Evolutionary conservation across 2,113 vertebrate genomes (phyloP), one percentile per base, ranked within the genome.

Genomic region (Mystacornis crossleyi): DNA sequence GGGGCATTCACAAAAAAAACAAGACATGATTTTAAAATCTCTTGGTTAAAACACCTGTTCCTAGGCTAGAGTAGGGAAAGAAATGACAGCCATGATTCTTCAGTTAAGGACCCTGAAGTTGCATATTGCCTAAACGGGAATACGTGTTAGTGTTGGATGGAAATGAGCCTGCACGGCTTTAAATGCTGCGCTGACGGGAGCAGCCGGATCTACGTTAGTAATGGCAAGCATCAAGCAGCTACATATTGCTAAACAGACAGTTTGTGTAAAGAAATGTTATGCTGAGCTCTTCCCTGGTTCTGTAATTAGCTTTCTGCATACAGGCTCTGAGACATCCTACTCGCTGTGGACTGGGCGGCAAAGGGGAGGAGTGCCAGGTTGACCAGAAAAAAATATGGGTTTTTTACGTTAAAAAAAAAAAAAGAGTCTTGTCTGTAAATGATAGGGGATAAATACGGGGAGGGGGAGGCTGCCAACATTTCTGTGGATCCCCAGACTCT

Each of bases 261-360:
- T 86, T 92, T 51, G 93, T 95, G 91, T 64, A 38, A 70, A 89
- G 81, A 95, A 94, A 94, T 91, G 71, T 87, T 92, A 90, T 9
- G 80, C 85, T 82, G 91, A 90, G 73, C 85, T 61, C 64, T 88
- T 90, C 67, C 62, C 62, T 47, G 77, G 34, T 81, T 96, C 93
- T 93, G 64, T 51, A 90, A 90, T 86, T 81, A 85, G 66, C 71
- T 82, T 65, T 92, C 77, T 34, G 48, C 36, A 8, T 67, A 34
- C 85, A 61, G 94, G 31, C 72, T 91, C 72, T 71, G 31, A 83
- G 67, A 79, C 48, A 21, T 36, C 67, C 85, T 93, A 36, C 81
- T 67, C 12, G n/a, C 72, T 9, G 62, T 15, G 67, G 33, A 86
- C 87, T 82, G 93, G 72, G 23, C 79, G 67, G 94, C 82, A 47